Evolutionary conservation across 2,113 vertebrate genomes (phyloP).

Genomic region (Neogale vison): DNA sequence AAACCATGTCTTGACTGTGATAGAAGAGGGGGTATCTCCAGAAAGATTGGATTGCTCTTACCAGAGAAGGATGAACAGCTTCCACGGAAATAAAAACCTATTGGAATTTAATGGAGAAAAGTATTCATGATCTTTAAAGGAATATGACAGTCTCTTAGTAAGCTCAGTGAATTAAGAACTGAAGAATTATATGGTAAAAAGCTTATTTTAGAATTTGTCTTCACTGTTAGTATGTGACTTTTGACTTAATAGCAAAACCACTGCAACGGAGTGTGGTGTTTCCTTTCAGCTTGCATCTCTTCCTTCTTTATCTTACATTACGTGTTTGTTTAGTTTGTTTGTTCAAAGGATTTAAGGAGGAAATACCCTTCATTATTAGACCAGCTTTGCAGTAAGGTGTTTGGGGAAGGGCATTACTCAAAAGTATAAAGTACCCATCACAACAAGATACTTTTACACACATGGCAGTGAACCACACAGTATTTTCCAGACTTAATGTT

Average conservation of each 20-base stretch:
- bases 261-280: not conserved
- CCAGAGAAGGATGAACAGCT: not conserved
- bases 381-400: not conserved
- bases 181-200: not conserved
- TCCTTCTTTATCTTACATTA: not conserved
- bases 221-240: not conserved
- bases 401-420: not conserved
- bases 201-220: slow-evolving; percentile 28
- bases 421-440: slow-evolving; percentile 37
- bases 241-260: not conserved
- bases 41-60: slow-evolving; percentile 17
- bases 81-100: not conserved
- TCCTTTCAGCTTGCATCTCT: slow-evolving; percentile 18
- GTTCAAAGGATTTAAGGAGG: slow-evolving; percentile 1
- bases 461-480: not conserved
- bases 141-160: slow-evolving; percentile 18
- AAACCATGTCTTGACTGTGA: not conserved
- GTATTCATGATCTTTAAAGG: not conserved
- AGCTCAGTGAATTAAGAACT: slow-evolving; percentile 46
- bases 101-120: not conserved
- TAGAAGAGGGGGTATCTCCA: not conserved
- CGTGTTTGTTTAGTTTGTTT: slow-evolving; percentile 17
- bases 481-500: slow-evolving; percentile 25
- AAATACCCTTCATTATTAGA: slow-evolving; percentile 28
- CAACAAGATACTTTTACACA: slow-evolving; percentile 1